Base-by-base conservation (phyloP, 2,888 invertebrate genomes). In the Leptura quadrifasciata region DNA sequence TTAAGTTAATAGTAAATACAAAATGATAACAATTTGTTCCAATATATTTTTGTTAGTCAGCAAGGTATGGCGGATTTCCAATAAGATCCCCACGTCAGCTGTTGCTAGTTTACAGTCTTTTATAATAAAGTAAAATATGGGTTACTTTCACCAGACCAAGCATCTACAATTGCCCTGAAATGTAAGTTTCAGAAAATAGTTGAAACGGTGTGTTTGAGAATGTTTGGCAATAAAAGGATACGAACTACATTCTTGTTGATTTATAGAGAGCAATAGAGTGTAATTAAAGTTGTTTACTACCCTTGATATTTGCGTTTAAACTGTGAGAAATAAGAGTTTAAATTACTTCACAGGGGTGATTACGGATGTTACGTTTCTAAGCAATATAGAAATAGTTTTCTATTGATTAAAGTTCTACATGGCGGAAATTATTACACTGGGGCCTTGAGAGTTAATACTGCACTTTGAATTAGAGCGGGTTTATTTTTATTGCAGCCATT, bases 361-460 rank as follows among this genome's bases (percentile, higher is more conserved):
- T 15, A 10, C 61, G 35, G 31, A n/a, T 9, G 35, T 35, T 63
- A 63, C 35, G 17, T 8, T 35, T 31, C 61, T 35, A 63, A 35
- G 35, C 35, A 9, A 35, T 31, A 63, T 63, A 18, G 61, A 63
- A 63, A 63, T 63, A 35, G 35, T 63, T 31, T 35, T 24, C 31
- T 63, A 63, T 63, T 17, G 61, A 63, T 35, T 63, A 35, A 63
- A 31, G 61, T 24, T 31, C 35, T 63, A 63, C 31, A 63, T 18
- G 18, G 27, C 6, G 27, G 27, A 31, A 31, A 31, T 31, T 31
- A 31, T 31, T 31, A 31, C 27, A 31, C 6, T 31, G 27, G 6
- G 8, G 27, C 6, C 27, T 31, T 31, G 27, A 31, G 27, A 8
- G 27, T 6, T 31, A 31, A 31, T 31, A 31, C 27, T 31, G 27